Evolutionary conservation across 64 coral and sea anemone species (phyloP).

Genomic region (Anthopleura sola): DNA sequence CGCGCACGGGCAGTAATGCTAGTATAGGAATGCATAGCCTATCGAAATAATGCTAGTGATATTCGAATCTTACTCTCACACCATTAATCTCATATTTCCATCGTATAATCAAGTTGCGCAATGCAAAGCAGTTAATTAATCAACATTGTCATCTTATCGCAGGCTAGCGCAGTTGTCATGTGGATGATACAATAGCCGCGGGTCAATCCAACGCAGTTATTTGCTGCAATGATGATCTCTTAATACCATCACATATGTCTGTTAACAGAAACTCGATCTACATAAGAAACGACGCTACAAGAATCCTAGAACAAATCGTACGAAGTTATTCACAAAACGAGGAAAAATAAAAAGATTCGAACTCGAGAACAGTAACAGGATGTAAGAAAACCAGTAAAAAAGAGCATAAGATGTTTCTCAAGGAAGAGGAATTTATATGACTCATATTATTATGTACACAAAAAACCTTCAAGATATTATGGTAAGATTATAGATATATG

Average conservation of each 20-base stretch:
- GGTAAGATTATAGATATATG: not conserved
- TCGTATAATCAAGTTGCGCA: too few species aligned
- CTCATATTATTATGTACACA: not conserved
- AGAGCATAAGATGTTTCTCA: not conserved
- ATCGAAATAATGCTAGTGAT: too few species aligned
- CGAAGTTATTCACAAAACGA: not conserved
- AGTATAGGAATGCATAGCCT: too few species aligned
- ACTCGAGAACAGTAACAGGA: not conserved
- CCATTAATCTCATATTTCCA: too few species aligned
- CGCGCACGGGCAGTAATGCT: too few species aligned
- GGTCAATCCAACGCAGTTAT: too few species aligned
- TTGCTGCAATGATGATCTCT: not conserved
- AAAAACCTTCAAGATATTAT: not conserved
- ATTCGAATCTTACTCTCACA: too few species aligned
- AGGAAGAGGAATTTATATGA: not conserved
- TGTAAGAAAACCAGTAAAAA: not conserved
- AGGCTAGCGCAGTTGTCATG: too few species aligned
- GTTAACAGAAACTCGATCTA: not conserved
- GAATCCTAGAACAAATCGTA: not conserved
- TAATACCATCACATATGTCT: not conserved
- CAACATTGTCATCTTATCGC: too few species aligned
- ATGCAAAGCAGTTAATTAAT: too few species aligned
- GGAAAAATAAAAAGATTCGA: not conserved
- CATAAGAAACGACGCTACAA: not conserved
- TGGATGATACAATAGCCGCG: too few species aligned